Evolutionary conservation across 2,888 invertebrate genomes (phyloP), one percentile per base, ranked within the genome.

Genomic region (Parnassius smintheus): DNA sequence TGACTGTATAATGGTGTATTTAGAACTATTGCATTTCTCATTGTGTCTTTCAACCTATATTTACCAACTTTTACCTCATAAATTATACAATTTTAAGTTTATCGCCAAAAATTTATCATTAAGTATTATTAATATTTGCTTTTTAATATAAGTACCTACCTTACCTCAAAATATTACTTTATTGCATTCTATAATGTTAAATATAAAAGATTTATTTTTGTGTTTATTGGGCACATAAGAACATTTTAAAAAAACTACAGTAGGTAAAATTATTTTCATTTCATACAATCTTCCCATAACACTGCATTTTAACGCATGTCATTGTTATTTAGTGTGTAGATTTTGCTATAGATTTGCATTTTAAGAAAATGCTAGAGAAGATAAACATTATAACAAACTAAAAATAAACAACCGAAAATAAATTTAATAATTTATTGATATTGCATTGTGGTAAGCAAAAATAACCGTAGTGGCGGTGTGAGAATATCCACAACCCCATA

Each of bases 1-100:
- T 80, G 76, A 79, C 82, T 82, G 82, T 80, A 75, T 74, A 74
- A 79, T 85, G 85, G 85, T 76, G 84, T 84, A 85, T 80, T 77
- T 79, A 79, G 80, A 72, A 72, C 67, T 73, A 70, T 70, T 67
- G 68, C 62, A 63, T 70, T 66, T 66, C 59, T 65, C 63, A 68
- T 70, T 65, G 66, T 69, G 62, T 66, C 70, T 73, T 63, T 69
- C 62, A 65, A 65, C 58, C 42, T 51, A 60, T 66, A 61, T 66
- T 49, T 55, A 56, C 61, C 63, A 65, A 66, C 61, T 62, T 61
- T 64, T 52, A 50, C 61, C 54, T 35, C 45, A 56, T 46, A 51
- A 35, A 35, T 25, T 25, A 25, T 25, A 25, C 25, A 44, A 55
- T 56, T 44, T 56, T 56, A 45, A 56, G 49, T 60, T 60, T 41